These are phyloP conservation scores for Babyrousa celebensis DNA, from an alignment of 2,797 vertebrate species.

Conservation along the genomic window DNA sequence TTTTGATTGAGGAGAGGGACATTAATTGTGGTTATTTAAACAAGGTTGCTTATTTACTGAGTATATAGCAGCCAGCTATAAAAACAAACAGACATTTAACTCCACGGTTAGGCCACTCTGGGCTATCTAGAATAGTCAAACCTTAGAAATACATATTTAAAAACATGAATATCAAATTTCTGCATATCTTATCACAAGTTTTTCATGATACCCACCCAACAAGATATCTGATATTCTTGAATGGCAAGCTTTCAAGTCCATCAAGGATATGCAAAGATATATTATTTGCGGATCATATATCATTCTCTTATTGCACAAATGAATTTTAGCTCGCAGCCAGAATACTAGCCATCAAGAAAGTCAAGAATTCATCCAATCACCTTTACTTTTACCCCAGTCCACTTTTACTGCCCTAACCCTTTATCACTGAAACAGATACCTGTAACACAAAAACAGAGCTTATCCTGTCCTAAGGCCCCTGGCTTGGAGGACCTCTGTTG, in stretches of 20 bases:
- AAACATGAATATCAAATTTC: not conserved
- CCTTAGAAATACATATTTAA: not conserved
- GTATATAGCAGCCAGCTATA: not conserved
- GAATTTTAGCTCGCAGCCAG: not conserved
- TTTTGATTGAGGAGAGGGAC: not conserved
- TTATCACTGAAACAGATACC: not conserved
- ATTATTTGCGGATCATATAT: not conserved
- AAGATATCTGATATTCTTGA: not conserved
- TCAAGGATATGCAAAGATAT: not conserved
- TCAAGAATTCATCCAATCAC: not conserved
- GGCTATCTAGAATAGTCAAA: not conserved
- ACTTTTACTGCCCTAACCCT: not conserved
- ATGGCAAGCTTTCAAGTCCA: not conserved
- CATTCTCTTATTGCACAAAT: not conserved
- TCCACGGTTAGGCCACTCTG: not conserved
- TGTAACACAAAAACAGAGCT: not conserved
- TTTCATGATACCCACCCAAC: not conserved
- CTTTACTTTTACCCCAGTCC: not conserved
- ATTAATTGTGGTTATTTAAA: slow-evolving; percentile 59
- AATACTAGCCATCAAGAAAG: slow-evolving; percentile 4
- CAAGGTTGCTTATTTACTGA: not conserved
- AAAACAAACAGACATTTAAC: slow-evolving; percentile 28
- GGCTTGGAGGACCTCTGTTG: not conserved
- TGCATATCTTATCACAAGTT: not conserved
- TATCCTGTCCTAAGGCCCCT: not conserved